Evolutionary conservation across 2,888 invertebrate species (phyloP).

Genomic region (Rhamnusium bicolor): DNA sequence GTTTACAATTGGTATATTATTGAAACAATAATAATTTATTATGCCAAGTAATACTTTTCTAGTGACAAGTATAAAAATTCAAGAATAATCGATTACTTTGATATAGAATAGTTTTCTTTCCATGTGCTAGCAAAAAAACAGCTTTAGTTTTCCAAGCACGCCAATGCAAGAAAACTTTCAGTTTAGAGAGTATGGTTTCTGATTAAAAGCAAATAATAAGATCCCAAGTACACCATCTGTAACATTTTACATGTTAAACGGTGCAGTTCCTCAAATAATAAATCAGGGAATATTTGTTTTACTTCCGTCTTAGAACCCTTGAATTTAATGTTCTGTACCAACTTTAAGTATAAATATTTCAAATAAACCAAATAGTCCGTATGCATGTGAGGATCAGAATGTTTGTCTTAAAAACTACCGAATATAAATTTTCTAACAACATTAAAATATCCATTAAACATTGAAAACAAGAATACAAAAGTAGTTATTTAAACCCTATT

Average conservation of each 20-base stretch:
- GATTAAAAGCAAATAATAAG: no score
- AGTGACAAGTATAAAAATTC: no score
- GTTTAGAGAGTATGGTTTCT: not conserved
- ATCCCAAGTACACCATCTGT: slow-evolving; percentile 18
- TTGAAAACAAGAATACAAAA: no score
- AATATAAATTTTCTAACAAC: not conserved
- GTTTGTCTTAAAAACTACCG: slow-evolving; percentile 2
- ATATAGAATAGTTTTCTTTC: no score
- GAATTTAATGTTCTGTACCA: not conserved
- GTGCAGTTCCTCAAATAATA: slow-evolving; percentile 30
- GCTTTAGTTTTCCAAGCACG: not conserved
- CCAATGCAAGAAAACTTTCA: not conserved
- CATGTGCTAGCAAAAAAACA: no score
- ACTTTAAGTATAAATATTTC: slow-evolving; percentile 5
- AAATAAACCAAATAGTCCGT: not conserved
- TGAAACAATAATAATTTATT: no score
- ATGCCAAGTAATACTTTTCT: no score
- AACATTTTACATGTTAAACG: slow-evolving; percentile 13
- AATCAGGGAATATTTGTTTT: slow-evolving; percentile 26
- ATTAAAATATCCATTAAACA: not conserved
- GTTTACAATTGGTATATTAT: no score
- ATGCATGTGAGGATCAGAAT: not conserved
- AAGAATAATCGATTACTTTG: no score
- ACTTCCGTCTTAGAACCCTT: slow-evolving; percentile 20
- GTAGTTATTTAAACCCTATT: no score